Conservation (phyloP, 2,888 invertebrate genomes). For the Bedellia somnulentella region DNA sequence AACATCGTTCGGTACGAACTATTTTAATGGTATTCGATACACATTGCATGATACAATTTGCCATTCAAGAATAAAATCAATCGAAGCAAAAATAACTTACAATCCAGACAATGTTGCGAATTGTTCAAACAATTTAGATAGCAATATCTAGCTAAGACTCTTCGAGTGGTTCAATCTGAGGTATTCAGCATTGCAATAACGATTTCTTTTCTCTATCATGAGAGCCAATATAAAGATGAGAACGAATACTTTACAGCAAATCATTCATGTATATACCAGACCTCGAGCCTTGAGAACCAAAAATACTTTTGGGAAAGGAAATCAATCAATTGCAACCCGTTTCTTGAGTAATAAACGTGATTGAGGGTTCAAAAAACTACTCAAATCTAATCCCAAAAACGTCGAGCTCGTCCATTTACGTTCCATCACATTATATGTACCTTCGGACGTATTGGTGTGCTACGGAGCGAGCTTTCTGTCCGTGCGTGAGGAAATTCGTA, state of each 20-base stretch:
- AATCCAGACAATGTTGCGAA: too few species aligned
- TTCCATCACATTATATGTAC: slow-evolving; percentile 34
- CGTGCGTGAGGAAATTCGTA: slow-evolving; percentile 41
- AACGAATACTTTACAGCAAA: slow-evolving; percentile 6
- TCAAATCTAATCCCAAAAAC: slow-evolving; percentile 23
- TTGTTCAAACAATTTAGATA: too few species aligned
- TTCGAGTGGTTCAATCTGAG: slow-evolving; percentile 25
- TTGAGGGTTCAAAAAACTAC: slow-evolving; percentile 29
- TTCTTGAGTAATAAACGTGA: slow-evolving; percentile 29
- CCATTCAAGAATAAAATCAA: too few species aligned
- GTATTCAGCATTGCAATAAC: slow-evolving; percentile 18
- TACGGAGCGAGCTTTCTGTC: slow-evolving; percentile 39
- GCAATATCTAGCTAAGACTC: slow-evolving; percentile 32
- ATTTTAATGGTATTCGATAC: too few species aligned
- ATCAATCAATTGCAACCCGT: slow-evolving; percentile 2
- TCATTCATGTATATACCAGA: slow-evolving; percentile 6
- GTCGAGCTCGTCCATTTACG: slow-evolving; percentile 41
- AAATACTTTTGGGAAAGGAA: too few species aligned
- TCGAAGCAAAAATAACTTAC: too few species aligned
- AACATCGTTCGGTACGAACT: too few species aligned
- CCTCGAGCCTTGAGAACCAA: too few species aligned
- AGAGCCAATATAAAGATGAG: slow-evolving; percentile 5
- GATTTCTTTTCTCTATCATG: slow-evolving; percentile 15
- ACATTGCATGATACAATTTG: too few species aligned
- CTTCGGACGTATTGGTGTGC: slow-evolving; percentile 33